A percentile compares a stretch with the other conserved stretches of the same genome.
Conservation (phyloP, 2,113 vertebrate genomes). For the Triplophysa siluroides region DNA sequence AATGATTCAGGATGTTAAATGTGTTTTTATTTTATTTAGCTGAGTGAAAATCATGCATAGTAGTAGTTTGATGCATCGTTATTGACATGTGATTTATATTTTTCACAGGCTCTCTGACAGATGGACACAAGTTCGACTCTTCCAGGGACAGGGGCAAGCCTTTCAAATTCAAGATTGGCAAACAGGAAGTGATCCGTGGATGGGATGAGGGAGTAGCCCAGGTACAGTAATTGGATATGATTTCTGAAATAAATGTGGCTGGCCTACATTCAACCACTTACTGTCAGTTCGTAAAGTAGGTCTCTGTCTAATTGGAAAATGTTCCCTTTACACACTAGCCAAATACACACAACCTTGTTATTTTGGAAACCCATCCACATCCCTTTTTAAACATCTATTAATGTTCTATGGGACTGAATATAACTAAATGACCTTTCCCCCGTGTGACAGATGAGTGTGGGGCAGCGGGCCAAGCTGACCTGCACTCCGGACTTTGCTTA, state of each 20-base stretch:
- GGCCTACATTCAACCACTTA: no score
- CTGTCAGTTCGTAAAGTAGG: background rate
- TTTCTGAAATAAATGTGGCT: background rate
- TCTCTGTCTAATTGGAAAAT: background rate
- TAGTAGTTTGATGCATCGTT: background rate
- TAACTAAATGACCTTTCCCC: background rate
- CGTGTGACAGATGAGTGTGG: slow-evolving; percentile 88
- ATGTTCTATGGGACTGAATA: background rate
- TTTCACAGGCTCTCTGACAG: slow-evolving; percentile 84
- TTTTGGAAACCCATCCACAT: no score
- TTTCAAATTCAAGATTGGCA: slow-evolving; percentile 93
- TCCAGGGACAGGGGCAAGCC: slow-evolving; percentile 94
- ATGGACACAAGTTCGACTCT: slow-evolving; percentile 94
- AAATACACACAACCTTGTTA: background rate
- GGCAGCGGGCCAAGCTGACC: slow-evolving; percentile 90
- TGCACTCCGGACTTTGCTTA: slow-evolving; percentile 94
- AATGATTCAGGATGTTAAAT: no score
- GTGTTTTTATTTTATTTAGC: no score
- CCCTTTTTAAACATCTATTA: background rate
- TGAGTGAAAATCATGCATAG: background rate
- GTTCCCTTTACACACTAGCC: background rate
- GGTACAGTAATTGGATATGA: slow-evolving; percentile 68
- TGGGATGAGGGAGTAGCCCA: slow-evolving; percentile 96
- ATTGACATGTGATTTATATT: background rate
- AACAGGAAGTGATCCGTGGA: slow-evolving; percentile 94